A percentile compares a stretch with the other conserved stretches of the same genome.
Evolutionary conservation across 2,888 invertebrate genomes (phyloP).

Genomic region (Hirtodrosophila histrioides): DNA sequence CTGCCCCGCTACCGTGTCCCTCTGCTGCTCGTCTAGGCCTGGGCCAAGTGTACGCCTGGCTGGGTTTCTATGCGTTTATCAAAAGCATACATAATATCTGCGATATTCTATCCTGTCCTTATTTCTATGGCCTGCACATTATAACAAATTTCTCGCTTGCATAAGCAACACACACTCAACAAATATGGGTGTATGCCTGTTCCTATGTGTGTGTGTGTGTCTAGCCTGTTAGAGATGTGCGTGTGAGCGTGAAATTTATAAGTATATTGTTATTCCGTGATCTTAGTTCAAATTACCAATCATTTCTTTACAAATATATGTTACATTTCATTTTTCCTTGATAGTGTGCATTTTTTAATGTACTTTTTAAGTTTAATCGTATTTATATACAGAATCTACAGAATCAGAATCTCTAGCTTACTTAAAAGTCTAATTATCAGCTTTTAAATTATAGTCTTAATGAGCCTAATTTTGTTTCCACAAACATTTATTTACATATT

Average conservation of each 20-base stretch:
- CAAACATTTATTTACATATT: too few species aligned
- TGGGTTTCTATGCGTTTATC: conserved; percentile 78
- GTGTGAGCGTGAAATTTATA: conserved; percentile 34
- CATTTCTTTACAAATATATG: conserved; percentile 48
- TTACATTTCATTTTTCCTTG: too few species aligned
- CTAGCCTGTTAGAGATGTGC: conserved; percentile 50
- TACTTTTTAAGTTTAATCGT: too few species aligned
- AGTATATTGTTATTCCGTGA: too few species aligned
- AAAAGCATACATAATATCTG: conserved; percentile 70
- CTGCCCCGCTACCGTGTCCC: not conserved
- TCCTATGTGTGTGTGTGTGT: conserved; percentile 14
- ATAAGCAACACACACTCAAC: conserved; percentile 71
- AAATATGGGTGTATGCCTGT: conserved; percentile 33
- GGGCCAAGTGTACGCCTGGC: conserved; percentile 72
- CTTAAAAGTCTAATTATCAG: too few species aligned
- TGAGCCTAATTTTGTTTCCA: too few species aligned
- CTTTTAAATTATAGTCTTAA: too few species aligned
- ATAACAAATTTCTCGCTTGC: conserved; percentile 81
- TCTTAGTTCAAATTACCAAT: not conserved
- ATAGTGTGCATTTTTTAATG: too few species aligned
- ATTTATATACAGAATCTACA: too few species aligned
- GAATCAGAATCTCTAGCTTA: too few species aligned
- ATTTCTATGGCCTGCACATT: conserved; percentile 70
- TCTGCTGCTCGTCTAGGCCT: conserved; percentile 27
- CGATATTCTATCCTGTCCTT: conserved; percentile 35